Percentiles rank a stretch among this genome's conserved stretches.
These are phyloP conservation scores for Trichogramma pretiosum DNA, from an alignment of 1,140 invertebrate species.

Conservation along the genomic window DNA sequence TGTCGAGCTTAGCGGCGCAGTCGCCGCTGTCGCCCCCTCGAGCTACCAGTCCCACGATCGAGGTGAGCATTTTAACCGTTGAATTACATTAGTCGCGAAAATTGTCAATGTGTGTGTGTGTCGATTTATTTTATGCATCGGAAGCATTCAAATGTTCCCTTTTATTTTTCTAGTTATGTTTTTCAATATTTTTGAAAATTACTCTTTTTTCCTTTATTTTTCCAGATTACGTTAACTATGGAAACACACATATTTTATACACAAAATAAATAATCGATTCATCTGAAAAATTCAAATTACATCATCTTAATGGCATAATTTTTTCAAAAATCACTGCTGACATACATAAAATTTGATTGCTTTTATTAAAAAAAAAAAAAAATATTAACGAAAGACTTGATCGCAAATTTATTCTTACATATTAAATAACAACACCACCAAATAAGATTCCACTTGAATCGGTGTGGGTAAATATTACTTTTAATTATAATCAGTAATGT, in stretches of 20 bases:
- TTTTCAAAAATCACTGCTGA: not conserved
- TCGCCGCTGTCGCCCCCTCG: conserved; percentile 64
- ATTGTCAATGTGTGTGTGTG: not conserved
- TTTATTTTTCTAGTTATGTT: not conserved
- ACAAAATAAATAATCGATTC: too few species aligned
- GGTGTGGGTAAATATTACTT: not conserved
- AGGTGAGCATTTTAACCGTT: conserved; percentile 32
- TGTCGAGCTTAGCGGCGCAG: conserved; percentile 54
- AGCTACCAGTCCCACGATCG: conserved; percentile 66
- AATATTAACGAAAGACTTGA: too few species aligned
- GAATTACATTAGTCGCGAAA: too few species aligned
- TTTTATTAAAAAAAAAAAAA: too few species aligned
- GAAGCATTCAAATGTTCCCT: not conserved
- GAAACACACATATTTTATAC: conserved; percentile 6
- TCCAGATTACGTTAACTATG: conserved; percentile 5
- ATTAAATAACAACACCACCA: too few species aligned
- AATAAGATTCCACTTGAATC: conserved; percentile 7
- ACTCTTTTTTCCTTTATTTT: conserved; percentile 1
- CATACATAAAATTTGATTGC: conserved; percentile 3
- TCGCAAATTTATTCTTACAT: too few species aligned
- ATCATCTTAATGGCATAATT: too few species aligned
- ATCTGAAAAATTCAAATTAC: too few species aligned
- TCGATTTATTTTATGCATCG: not conserved
- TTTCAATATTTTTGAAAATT: not conserved
- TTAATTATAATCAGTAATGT: too few species aligned